phyloP scores from a whole-genome alignment of 1,140 invertebrate species.

The Meloidogyne hapla region DNA sequence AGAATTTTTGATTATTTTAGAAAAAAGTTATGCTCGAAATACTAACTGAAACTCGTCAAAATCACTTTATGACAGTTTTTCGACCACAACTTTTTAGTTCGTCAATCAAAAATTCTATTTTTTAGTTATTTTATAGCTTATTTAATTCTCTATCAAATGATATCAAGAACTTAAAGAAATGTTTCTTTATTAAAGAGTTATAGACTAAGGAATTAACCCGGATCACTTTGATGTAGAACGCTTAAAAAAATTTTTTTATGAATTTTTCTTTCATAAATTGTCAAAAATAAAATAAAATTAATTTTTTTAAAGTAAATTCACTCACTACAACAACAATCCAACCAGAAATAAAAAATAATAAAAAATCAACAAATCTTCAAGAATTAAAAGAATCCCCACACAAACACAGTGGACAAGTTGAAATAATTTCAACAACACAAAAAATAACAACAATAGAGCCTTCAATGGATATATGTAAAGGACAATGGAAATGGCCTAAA shows the following conservation, averaged over 20 bases:
- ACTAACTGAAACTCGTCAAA: no score
- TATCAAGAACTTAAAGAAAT: no score
- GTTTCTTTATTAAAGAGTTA: no score
- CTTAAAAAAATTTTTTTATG: no score
- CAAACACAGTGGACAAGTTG: not conserved
- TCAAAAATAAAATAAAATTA: not conserved
- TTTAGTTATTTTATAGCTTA: no score
- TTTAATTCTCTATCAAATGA: no score
- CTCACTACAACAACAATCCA: not conserved
- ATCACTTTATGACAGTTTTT: no score
- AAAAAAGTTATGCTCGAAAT: no score
- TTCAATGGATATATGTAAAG: constrained; percentile 29
- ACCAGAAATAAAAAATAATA: not conserved
- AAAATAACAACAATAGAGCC: not conserved
- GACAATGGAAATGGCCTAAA: constrained; percentile 54
- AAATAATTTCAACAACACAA: not conserved
- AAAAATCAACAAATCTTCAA: not conserved
- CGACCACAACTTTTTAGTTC: not conserved
- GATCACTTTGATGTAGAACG: no score
- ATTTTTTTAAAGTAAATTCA: constrained; percentile 5
- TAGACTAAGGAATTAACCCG: no score
- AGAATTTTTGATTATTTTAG: no score
- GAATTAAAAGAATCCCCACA: not conserved
- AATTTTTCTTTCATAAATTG: no score
- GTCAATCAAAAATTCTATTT: not conserved